Evolutionary conservation across 2,113 vertebrate genomes (phyloP), one percentile per base, ranked within the genome.

Genomic region (Parus major): DNA sequence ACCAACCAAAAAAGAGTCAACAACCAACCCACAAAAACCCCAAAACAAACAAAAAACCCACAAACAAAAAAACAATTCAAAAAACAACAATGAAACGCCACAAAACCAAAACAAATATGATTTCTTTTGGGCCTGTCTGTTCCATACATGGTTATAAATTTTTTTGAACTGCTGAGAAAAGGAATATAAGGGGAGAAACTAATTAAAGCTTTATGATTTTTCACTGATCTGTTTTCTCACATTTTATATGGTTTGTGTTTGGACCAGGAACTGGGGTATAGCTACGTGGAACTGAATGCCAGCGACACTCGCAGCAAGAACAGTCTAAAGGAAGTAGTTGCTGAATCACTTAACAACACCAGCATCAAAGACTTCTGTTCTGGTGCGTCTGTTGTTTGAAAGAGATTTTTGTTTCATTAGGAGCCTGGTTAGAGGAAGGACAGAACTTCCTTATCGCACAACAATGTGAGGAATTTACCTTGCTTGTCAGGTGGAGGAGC

Each of bases 271-370:
- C 88, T 99, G 97, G 99, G 98, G 11, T 99, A 98, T 73, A 99
- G 98, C 97, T 99, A 98, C 0, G 99, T 99, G 97, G 99, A 99
- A 96, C 98, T 99, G 97, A 99, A 99, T 73, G 99, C 99, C 88
- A 99, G 99, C 78, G 99, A 99, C 70, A 99, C 99, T 27, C 99
- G 99, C 71, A 99, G 98, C 95, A 99, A 99, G 97, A 99, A 97
- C 97, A 99, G 98, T 56, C 97, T 99, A 49, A 99, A 99, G 95
- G 98, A 98, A 44, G 95, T 99, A 15, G 97, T 99, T 20, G 98
- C 99, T 2, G 99, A 99, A 83, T 99, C 99, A 0, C 98, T 99
- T 3, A 98, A 99, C 96, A 99, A 99, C 97, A 99, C 99, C 70
- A 99, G 98, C 97, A 99, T 99, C 81, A 99, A 98, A 97, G 98